A percentile compares a stretch with the other conserved stretches of the same genome.
These are phyloP conservation scores for Lineus longissimus DNA, from an alignment of 1,140 invertebrate genomes.

Conservation along the genomic window DNA sequence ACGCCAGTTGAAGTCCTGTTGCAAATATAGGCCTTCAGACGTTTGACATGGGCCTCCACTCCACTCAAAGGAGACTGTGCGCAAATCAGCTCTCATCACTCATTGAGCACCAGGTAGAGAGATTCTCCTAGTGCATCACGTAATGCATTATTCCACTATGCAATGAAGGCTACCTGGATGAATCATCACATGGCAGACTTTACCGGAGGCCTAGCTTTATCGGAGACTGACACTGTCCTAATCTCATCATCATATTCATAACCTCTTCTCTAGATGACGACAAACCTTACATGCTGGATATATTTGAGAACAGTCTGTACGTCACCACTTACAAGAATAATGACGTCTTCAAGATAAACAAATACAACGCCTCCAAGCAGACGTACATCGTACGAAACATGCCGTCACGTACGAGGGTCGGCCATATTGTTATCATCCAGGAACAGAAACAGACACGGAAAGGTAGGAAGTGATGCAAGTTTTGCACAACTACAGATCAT, in stretches of 20 bases:
- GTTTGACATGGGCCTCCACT: no score
- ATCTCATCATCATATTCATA: no score
- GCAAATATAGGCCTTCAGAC: no score
- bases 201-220: no score
- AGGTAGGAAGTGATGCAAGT: constrained; percentile 40
- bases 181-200: no score
- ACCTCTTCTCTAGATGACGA: constrained; percentile 40
- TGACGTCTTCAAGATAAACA: constrained; percentile 66
- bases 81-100: no score
- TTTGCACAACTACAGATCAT: background rate
- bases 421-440: constrained; percentile 63
- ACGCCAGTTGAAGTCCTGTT: background rate
- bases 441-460: constrained; percentile 62
- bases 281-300: constrained; percentile 66
- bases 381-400: constrained; percentile 1
- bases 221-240: no score
- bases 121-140: no score
- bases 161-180: no score
- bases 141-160: no score
- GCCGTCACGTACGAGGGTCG: constrained; percentile 61
- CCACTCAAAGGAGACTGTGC: no score
- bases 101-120: no score
- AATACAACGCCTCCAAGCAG: constrained; percentile 61
- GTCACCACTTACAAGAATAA: constrained; percentile 64
- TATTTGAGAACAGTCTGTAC: constrained; percentile 71